These are phyloP conservation scores for Campopleginae sp. DNA, from an alignment of 2,888 invertebrate species.

Conservation along the genomic window DNA sequence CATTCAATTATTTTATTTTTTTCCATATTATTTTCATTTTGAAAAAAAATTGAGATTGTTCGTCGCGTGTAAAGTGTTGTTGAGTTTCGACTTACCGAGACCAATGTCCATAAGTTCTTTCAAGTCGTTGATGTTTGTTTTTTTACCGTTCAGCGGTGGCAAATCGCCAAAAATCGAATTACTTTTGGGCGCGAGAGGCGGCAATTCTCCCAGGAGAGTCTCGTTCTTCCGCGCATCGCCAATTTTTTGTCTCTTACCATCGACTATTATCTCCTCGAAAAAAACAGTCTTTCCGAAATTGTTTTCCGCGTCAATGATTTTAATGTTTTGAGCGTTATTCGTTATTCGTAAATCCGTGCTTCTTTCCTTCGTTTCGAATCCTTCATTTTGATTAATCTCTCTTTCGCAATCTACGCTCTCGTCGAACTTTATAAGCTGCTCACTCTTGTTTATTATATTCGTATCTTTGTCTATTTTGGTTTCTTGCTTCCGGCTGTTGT, in stretches of 20 bases:
- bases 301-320: constrained; percentile 74
- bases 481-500: constrained; percentile 71
- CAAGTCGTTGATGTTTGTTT: constrained; percentile 81
- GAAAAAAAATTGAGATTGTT: not conserved
- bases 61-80: too few relatives aligned
- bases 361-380: constrained; percentile 68
- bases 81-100: constrained; percentile 74
- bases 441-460: constrained; percentile 75
- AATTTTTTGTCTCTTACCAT: constrained; percentile 80
- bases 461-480: constrained; percentile 74
- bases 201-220: constrained; percentile 77
- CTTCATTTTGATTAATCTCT: constrained; percentile 77
- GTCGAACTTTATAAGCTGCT: constrained; percentile 79
- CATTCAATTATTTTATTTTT: not conserved
- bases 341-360: constrained; percentile 77
- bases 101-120: constrained; percentile 81
- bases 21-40: not conserved
- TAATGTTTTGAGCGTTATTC: constrained; percentile 80
- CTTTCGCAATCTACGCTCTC: constrained; percentile 75
- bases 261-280: constrained; percentile 82
- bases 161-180: constrained; percentile 81
- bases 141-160: constrained; percentile 82
- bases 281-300: constrained; percentile 80
- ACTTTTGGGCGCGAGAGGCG: constrained; percentile 77
- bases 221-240: constrained; percentile 75